A percentile compares a stretch with the other conserved stretches of the same genome.
These are phyloP conservation scores for Alviniconcha marisindica DNA, from an alignment of 1,140 invertebrate species.

Conservation along the genomic window DNA sequence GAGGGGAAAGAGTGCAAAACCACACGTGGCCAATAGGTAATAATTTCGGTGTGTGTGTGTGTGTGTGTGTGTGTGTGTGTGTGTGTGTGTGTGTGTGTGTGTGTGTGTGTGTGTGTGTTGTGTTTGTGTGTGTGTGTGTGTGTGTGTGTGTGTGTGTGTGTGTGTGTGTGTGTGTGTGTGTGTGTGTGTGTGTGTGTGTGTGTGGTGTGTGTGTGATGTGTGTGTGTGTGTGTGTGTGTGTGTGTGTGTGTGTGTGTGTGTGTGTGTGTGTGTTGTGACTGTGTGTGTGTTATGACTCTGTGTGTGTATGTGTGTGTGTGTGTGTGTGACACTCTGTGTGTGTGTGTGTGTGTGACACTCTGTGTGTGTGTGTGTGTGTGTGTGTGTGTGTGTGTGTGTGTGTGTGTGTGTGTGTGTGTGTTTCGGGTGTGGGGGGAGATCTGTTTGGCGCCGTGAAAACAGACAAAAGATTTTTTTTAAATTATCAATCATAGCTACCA, in stretches of 20 bases:
- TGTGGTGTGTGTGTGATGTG: neutral
- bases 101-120: neutral
- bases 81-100: neutral
- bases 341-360: neutral
- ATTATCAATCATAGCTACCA: too few species aligned
- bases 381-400: constrained; percentile 19
- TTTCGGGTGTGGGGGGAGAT: neutral
- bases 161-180: neutral
- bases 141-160: neutral
- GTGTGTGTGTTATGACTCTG: neutral
- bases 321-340: neutral
- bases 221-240: neutral
- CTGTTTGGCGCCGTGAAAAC: neutral
- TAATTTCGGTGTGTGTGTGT: neutral
- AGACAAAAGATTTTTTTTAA: too few species aligned
- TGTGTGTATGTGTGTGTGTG: neutral
- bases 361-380: neutral
- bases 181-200: constrained; percentile 16
- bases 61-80: neutral
- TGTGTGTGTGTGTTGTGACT: neutral
- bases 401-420: constrained; percentile 11
- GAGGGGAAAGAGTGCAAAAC: too few species aligned
- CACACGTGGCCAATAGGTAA: too few species aligned
- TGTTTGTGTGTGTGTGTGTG: neutral
- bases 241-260: constrained; percentile 9